phyloP scores from a whole-genome alignment of 1,140 invertebrate species.

The Drosophila nikananu region DNA sequence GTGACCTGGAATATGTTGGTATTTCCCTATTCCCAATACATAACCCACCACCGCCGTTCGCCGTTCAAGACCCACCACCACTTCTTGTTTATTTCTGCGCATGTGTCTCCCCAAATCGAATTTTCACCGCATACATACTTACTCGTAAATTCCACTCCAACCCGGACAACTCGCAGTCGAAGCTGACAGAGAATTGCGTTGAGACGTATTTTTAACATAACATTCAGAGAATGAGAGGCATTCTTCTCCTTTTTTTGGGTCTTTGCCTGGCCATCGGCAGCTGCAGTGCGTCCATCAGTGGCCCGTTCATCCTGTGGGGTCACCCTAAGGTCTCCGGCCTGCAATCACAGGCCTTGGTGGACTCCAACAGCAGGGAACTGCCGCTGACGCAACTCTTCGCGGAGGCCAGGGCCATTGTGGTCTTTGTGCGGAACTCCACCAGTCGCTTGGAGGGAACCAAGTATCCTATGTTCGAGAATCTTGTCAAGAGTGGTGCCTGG shows the following conservation, averaged over 20 bases:
- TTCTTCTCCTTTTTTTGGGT: slow-evolving; percentile 40
- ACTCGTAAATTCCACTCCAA: slow-evolving; percentile 20
- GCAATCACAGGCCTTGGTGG: slow-evolving; percentile 86
- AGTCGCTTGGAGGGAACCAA: slow-evolving; percentile 69
- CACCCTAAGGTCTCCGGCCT: slow-evolving; percentile 85
- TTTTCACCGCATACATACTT: slow-evolving; percentile 32
- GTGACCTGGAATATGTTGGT: slow-evolving; percentile 20
- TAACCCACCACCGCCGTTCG: slow-evolving; percentile 13
- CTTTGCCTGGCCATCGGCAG: slow-evolving; percentile 51
- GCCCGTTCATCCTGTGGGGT: slow-evolving; percentile 87
- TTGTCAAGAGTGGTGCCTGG: slow-evolving; percentile 85
- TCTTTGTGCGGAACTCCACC: slow-evolving; percentile 79
- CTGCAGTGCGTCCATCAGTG: slow-evolving; percentile 74
- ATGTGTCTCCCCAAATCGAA: slow-evolving; percentile 42
- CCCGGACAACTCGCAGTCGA: slow-evolving; percentile 19
- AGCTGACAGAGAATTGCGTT: slow-evolving; percentile 7
- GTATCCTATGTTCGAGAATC: slow-evolving; percentile 76
- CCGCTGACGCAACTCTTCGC: slow-evolving; percentile 85
- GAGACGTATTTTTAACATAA: slow-evolving; percentile 11
- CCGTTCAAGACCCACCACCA: slow-evolving; percentile 21
- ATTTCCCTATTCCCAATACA: not conserved
- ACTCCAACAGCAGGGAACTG: slow-evolving; percentile 84
- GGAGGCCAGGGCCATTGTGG: slow-evolving; percentile 75
- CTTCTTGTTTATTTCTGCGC: slow-evolving; percentile 31
- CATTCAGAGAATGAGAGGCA: slow-evolving; percentile 52